Conservation (phyloP, 2,888 invertebrate species). For the Polyploca ridens region DNA sequence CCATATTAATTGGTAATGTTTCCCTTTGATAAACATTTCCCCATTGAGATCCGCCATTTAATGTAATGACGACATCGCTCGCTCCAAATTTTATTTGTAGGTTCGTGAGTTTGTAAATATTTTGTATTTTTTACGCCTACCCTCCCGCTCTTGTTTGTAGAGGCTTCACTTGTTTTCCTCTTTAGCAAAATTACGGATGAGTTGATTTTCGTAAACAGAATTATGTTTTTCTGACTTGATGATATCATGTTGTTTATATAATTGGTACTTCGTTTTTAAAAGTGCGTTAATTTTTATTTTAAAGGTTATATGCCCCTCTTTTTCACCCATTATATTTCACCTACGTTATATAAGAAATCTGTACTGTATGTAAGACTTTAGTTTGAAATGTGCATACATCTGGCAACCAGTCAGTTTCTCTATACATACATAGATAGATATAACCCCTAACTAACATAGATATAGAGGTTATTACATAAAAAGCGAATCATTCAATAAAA, state of each 20-base stretch:
- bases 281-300: not conserved
- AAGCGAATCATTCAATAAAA: too few relatives aligned
- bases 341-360: too few relatives aligned
- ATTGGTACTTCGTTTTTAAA: not conserved
- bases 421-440: too few relatives aligned
- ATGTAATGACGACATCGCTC: slow-evolving; percentile 1
- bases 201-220: not conserved
- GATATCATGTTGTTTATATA: not conserved
- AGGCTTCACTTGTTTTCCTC: slow-evolving; percentile 3
- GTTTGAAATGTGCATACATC: too few relatives aligned
- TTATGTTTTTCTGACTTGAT: not conserved
- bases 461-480: too few relatives aligned
- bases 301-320: too few relatives aligned
- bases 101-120: not conserved
- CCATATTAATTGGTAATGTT: not conserved
- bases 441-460: too few relatives aligned
- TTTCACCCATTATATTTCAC: too few relatives aligned
- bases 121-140: slow-evolving; percentile 3
- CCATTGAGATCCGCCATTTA: not conserved
- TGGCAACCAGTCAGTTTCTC: too few relatives aligned
- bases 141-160: not conserved
- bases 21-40: slow-evolving; percentile 1
- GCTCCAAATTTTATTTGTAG: not conserved
- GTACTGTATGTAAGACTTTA: too few relatives aligned
- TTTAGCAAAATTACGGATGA: not conserved